These are phyloP conservation scores for Parnassius apollo DNA, from an alignment of 2,888 invertebrate genomes.

Conservation along the genomic window DNA sequence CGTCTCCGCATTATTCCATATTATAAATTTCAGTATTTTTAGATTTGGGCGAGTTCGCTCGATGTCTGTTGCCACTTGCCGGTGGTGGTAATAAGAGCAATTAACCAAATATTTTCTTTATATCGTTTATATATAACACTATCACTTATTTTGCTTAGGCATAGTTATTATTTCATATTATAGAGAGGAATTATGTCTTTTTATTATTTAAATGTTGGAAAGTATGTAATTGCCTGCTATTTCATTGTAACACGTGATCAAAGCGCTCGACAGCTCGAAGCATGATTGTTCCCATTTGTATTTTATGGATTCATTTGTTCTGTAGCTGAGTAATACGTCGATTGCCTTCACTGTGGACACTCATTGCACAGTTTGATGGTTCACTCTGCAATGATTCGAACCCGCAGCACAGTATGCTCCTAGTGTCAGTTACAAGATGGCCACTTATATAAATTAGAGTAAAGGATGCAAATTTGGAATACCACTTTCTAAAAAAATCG, in stretches of 20 bases:
- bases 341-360: constrained; percentile 16
- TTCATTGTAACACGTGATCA: constrained; percentile 61
- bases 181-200: constrained; percentile 63
- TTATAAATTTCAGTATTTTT: constrained; percentile 41
- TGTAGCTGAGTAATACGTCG: constrained; percentile 49
- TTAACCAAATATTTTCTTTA: constrained; percentile 77
- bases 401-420: constrained; percentile 29
- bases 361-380: constrained; percentile 66
- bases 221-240: constrained; percentile 65
- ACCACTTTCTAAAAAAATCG: no score
- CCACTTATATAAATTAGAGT: constrained; percentile 35
- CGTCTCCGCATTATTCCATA: constrained; percentile 31
- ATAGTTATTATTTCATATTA: constrained; percentile 71
- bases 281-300: constrained; percentile 71
- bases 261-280: constrained; percentile 62
- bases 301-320: constrained; percentile 49
- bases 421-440: constrained; percentile 49
- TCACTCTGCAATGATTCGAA: constrained; percentile 43
- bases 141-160: constrained; percentile 70
- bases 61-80: constrained; percentile 71
- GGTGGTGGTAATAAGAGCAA: constrained; percentile 72
- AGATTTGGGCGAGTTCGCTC: constrained; percentile 48
- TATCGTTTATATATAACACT: constrained; percentile 58
- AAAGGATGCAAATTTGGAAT: no score
- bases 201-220: constrained; percentile 64